Evolutionary conservation across 2,113 vertebrate species (phyloP).

Genomic region (Callocephalon fimbriatum): DNA sequence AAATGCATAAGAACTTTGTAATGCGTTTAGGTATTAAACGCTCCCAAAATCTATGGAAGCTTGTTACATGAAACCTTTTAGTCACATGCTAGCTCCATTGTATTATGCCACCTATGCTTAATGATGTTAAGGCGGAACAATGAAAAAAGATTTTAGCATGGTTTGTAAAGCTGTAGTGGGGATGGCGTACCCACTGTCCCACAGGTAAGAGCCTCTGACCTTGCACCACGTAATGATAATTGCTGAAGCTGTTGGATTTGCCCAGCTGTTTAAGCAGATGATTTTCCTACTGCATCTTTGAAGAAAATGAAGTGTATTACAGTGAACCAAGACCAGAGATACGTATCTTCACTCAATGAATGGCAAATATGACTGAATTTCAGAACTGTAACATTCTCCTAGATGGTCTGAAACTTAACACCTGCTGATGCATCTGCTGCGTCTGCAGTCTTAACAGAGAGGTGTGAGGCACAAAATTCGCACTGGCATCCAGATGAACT

Average conservation of each 20-base stretch:
- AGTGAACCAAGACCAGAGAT: neutral
- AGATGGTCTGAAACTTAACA: neutral
- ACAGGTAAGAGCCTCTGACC: neutral
- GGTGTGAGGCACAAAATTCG: neutral
- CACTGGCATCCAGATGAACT: neutral
- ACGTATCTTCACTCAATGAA: neutral
- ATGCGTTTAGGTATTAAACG: neutral
- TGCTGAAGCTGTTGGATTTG: neutral
- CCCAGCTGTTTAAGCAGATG: neutral
- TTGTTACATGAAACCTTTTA: neutral
- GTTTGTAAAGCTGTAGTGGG: neutral
- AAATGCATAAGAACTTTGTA: neutral
- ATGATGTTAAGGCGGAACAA: neutral
- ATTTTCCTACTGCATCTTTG: neutral
- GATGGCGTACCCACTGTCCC: neutral
- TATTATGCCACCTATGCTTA: accelerated
- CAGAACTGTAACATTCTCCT: neutral
- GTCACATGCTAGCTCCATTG: neutral
- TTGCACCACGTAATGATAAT: neutral
- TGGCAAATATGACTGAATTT: neutral
- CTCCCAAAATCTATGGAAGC: neutral
- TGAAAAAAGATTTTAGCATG: neutral
- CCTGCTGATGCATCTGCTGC: neutral
- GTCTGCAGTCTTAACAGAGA: neutral
- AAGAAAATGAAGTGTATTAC: neutral